These are phyloP conservation scores for Caenorhabditis sinica DNA, from an alignment of 2,888 invertebrate genomes.

Conservation along the genomic window DNA sequence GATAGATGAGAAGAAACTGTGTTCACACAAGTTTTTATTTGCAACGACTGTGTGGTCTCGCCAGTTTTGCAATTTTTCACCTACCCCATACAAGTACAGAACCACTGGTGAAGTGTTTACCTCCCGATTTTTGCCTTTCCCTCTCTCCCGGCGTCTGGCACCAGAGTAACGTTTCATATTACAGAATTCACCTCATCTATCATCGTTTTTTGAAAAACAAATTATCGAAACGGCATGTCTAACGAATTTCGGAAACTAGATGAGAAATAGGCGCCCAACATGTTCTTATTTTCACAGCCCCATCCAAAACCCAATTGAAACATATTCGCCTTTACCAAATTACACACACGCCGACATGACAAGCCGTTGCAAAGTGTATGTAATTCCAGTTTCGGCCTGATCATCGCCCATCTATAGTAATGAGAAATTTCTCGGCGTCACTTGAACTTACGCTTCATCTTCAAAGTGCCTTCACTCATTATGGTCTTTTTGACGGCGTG, in stretches of 20 bases:
- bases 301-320: slow-evolving; percentile 58
- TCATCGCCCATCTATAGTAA: slow-evolving; percentile 62
- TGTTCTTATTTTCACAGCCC: slow-evolving; percentile 53
- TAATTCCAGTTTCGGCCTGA: slow-evolving; percentile 59
- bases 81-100: slow-evolving; percentile 32
- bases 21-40: slow-evolving; percentile 29
- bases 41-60: slow-evolving; percentile 15
- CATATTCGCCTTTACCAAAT: slow-evolving; percentile 64
- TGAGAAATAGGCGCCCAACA: slow-evolving; percentile 30
- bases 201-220: slow-evolving; percentile 36
- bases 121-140: slow-evolving; percentile 5
- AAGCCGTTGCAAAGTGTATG: slow-evolving; percentile 59
- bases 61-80: slow-evolving; percentile 16
- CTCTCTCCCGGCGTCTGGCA: not conserved
- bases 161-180: slow-evolving; percentile 13
- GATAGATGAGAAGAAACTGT: slow-evolving; percentile 5
- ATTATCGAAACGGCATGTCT: slow-evolving; percentile 23
- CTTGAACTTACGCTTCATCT: slow-evolving; percentile 63
- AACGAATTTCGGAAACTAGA: slow-evolving; percentile 42
- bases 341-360: slow-evolving; percentile 53
- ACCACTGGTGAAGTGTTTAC: slow-evolving; percentile 45
- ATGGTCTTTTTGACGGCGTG: slow-evolving; percentile 37
- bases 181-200: slow-evolving; percentile 9
- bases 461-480: slow-evolving; percentile 42
- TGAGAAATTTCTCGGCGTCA: slow-evolving; percentile 54